Conservation (phyloP, 1,140 invertebrate genomes). For the Belonocnema kinseyi region DNA sequence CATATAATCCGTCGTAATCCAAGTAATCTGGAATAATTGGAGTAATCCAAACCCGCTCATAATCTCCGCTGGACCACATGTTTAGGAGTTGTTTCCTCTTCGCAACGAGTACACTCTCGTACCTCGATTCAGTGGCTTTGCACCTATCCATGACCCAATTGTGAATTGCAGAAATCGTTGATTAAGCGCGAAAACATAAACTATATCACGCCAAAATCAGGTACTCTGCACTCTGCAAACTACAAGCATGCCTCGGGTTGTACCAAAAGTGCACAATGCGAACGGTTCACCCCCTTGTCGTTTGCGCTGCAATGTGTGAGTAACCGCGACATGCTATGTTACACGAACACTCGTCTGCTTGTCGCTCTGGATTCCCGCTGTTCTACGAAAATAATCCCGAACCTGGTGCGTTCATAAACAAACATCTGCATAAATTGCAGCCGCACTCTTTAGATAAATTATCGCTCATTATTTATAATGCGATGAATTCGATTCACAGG, state of each 20-base stretch:
- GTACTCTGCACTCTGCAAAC: slow-evolving; percentile 4
- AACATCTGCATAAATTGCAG: slow-evolving; percentile 4
- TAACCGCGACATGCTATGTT: slow-evolving; percentile 21
- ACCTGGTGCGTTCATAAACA: slow-evolving; percentile 1
- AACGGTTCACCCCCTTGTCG: slow-evolving; percentile 5
- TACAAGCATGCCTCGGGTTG: neutral
- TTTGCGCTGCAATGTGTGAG: neutral
- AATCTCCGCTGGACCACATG: too few species aligned
- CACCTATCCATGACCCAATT: slow-evolving; percentile 9
- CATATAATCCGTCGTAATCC: too few species aligned
- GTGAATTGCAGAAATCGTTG: slow-evolving; percentile 36
- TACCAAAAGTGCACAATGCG: neutral
- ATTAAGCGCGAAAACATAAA: slow-evolving; percentile 27
- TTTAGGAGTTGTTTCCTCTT: too few species aligned
- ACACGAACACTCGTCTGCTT: neutral
- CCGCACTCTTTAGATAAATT: slow-evolving; percentile 14
- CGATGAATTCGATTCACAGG: neutral
- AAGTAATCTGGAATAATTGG: too few species aligned
- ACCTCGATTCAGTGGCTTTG: neutral
- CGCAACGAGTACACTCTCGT: neutral
- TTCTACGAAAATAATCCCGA: neutral
- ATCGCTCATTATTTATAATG: slow-evolving; percentile 13
- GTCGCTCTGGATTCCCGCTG: neutral
- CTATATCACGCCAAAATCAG: neutral
- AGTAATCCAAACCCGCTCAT: too few species aligned